Conservation (phyloP, 2,113 vertebrate genomes). For the Neomonachus schauinslandi region DNA sequence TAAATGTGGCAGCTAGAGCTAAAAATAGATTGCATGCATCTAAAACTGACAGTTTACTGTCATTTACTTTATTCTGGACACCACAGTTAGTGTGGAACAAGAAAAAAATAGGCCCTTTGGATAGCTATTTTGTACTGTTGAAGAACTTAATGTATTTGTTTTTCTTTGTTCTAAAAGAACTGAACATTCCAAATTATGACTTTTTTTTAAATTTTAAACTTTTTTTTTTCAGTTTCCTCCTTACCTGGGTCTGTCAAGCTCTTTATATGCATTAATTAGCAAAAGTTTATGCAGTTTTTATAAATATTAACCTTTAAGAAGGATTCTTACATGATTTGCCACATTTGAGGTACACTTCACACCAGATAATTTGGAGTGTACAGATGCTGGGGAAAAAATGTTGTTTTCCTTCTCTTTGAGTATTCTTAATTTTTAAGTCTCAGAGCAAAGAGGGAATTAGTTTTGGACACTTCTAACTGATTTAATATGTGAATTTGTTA, state of each 20-base stretch:
- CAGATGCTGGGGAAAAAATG: not conserved
- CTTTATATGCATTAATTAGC: not conserved
- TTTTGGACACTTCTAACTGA: not conserved
- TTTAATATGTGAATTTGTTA: not conserved
- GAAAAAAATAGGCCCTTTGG: not conserved
- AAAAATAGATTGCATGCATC: not conserved
- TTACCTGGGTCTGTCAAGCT: not conserved
- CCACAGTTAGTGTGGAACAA: not conserved
- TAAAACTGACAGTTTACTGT: not conserved
- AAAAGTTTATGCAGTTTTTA: constrained; percentile 4
- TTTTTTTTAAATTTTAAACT: not conserved
- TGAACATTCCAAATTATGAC: not conserved
- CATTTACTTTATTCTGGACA: constrained; percentile 24
- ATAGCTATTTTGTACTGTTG: not conserved
- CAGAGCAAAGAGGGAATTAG: not conserved
- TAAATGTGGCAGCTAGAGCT: not conserved
- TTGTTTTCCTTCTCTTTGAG: not conserved
- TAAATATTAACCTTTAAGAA: constrained; percentile 21
- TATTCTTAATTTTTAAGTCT: constrained; percentile 34
- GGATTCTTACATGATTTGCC: not conserved
- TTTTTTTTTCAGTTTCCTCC: not conserved
- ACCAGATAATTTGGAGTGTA: not conserved
- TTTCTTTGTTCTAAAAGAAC: constrained; percentile 32
- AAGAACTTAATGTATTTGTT: not conserved
- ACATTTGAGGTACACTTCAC: not conserved